Evolutionary conservation across 2,888 invertebrate species (phyloP).

Genomic region (Thymelicus lineola): DNA sequence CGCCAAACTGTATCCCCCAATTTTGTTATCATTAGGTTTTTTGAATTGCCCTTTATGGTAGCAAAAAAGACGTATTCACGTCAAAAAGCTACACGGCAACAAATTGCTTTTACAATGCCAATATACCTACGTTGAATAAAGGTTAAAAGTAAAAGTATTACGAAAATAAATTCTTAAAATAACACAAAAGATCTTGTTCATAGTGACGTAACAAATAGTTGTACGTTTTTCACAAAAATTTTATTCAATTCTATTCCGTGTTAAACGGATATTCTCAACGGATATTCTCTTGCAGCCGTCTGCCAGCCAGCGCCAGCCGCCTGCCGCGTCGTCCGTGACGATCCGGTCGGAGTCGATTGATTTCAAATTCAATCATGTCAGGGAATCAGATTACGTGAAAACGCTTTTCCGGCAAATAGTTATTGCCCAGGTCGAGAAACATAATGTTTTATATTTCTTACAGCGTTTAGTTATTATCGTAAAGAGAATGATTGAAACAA

Average conservation of each 20-base stretch:
- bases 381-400: slow-evolving; percentile 21
- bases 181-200: background rate
- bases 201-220: background rate
- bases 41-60: too few species aligned
- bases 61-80: too few species aligned
- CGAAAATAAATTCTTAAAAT: background rate
- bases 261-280: background rate
- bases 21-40: too few species aligned
- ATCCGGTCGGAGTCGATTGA: slow-evolving; percentile 18
- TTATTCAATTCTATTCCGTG: background rate
- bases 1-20: too few species aligned
- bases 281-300: slow-evolving; percentile 19
- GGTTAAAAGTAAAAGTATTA: too few species aligned
- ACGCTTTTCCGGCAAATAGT: slow-evolving; percentile 43
- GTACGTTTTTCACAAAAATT: background rate
- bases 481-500: too few species aligned
- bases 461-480: too few species aligned
- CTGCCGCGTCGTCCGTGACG: slow-evolving; percentile 12
- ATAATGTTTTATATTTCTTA: too few species aligned
- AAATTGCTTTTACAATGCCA: background rate
- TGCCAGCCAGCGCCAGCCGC: background rate
- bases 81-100: background rate
- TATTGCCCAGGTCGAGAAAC: background rate
- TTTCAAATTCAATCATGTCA: slow-evolving; percentile 31
- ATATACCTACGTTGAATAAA: background rate